These are phyloP conservation scores for Plodia interpunctella DNA, from an alignment of 1,140 invertebrate genomes.

Conservation along the genomic window DNA sequence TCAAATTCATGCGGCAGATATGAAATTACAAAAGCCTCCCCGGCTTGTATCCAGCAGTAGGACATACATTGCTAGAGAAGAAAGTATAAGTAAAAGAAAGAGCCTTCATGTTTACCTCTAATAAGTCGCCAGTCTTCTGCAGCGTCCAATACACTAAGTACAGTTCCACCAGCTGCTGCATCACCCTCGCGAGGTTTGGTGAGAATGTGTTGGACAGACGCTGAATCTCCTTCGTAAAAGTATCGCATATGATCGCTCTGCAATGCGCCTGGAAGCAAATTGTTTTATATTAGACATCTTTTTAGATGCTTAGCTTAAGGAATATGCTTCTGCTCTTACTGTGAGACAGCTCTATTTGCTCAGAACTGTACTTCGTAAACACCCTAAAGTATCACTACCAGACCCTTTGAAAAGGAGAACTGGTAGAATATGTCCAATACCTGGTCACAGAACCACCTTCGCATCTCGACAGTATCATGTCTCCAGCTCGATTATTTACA, in stretches of 20 bases:
- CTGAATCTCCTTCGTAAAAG: constrained; percentile 77
- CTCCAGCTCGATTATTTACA: not conserved
- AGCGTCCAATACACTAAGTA: constrained; percentile 86
- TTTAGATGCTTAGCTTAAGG: no score
- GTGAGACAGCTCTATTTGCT: no score
- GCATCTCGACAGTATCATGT: not conserved
- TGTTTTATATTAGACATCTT: no score
- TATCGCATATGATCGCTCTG: constrained; percentile 82
- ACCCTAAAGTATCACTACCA: no score
- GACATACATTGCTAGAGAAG: no score
- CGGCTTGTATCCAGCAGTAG: no score
- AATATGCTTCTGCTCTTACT: no score
- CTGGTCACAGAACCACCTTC: not conserved
- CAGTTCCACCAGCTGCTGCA: constrained; percentile 84
- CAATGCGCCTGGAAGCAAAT: constrained; percentile 80
- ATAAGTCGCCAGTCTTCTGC: constrained; percentile 84
- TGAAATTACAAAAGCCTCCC: no score
- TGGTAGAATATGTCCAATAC: not conserved
- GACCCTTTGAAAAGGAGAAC: no score
- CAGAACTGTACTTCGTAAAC: no score
- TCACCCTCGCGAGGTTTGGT: constrained; percentile 76
- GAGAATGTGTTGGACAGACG: constrained; percentile 71
- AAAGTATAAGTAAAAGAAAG: no score
- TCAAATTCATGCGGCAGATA: no score
- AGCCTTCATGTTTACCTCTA: constrained; percentile 80